phyloP scores from a whole-genome alignment of 1,140 invertebrate species.

The Hyphantria cunea region DNA sequence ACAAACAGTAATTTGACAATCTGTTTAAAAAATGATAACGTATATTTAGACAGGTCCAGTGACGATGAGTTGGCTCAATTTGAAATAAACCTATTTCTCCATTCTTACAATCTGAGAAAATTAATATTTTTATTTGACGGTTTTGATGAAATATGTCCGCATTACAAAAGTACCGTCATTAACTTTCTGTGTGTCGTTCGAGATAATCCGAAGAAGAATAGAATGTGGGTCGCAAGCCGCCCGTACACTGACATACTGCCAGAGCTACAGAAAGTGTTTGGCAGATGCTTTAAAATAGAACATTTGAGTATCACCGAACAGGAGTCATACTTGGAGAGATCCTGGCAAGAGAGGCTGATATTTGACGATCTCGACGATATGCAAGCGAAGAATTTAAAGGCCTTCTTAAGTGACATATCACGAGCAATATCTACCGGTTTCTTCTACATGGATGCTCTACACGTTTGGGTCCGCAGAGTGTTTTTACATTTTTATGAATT shows the following conservation, averaged over 20 bases:
- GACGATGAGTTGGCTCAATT: conserved; percentile 1
- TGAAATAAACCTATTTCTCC: conserved; percentile 22
- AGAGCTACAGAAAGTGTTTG: background rate
- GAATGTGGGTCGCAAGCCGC: conserved; percentile 21
- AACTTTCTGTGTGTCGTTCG: background rate
- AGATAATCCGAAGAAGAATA: background rate
- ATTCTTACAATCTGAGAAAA: conserved; percentile 13
- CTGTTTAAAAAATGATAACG: background rate
- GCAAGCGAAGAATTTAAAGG: background rate
- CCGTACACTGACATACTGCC: conserved; percentile 3
- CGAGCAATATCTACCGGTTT: background rate
- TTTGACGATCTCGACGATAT: background rate
- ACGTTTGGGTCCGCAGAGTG: background rate
- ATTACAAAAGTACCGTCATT: conserved; percentile 12
- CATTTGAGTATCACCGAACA: background rate
- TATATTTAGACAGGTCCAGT: background rate
- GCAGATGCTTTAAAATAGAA: background rate
- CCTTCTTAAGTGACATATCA: background rate
- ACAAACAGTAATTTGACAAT: background rate
- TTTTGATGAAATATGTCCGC: conserved; percentile 22
- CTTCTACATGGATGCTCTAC: background rate
- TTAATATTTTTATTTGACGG: conserved; percentile 14
- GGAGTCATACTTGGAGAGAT: background rate
- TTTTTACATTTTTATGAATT: background rate
- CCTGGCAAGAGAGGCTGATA: background rate